Evolutionary conservation across 2,113 vertebrate genomes (phyloP).

Genomic region (Scartelaos histophorus): DNA sequence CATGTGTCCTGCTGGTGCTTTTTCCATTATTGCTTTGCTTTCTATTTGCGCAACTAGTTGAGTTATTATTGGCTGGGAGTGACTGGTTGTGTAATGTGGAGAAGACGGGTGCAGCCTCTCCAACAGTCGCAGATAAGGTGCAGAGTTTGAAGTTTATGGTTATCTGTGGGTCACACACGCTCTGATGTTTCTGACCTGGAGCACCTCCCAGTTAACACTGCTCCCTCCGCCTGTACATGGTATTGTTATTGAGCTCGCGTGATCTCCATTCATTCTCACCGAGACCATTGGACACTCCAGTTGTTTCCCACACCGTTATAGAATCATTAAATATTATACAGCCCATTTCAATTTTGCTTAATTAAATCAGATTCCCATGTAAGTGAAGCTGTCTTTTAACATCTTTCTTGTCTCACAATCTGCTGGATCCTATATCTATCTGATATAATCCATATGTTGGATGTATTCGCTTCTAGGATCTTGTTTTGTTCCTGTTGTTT

Average conservation of each 20-base stretch:
- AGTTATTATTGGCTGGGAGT: slow-evolving; percentile 8
- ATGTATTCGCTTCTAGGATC: no score
- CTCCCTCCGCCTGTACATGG: slow-evolving; percentile 70
- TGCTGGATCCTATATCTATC: no score
- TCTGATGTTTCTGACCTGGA: slow-evolving; percentile 7
- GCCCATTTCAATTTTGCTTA: no score
- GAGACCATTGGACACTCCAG: neutral
- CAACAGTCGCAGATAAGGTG: slow-evolving; percentile 46
- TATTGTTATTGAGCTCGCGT: slow-evolving; percentile 26
- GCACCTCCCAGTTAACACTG: slow-evolving; percentile 18
- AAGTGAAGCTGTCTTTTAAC: no score
- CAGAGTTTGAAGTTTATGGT: slow-evolving; percentile 44
- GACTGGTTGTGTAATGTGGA: slow-evolving; percentile 3
- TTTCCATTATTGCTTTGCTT: neutral
- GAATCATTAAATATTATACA: no score
- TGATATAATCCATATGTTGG: no score
- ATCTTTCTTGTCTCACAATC: no score
- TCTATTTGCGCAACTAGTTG: neutral
- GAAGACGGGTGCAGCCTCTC: slow-evolving; percentile 26
- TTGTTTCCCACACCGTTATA: neutral
- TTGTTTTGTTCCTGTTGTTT: no score
- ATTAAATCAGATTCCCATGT: no score
- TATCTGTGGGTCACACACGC: slow-evolving; percentile 58
- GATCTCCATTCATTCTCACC: slow-evolving; percentile 7
- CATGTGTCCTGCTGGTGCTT: neutral